phyloP scores from a whole-genome alignment of 30 jellyfish, hydroid and myxozoan genomes.

The Cassiopea xamachana region DNA sequence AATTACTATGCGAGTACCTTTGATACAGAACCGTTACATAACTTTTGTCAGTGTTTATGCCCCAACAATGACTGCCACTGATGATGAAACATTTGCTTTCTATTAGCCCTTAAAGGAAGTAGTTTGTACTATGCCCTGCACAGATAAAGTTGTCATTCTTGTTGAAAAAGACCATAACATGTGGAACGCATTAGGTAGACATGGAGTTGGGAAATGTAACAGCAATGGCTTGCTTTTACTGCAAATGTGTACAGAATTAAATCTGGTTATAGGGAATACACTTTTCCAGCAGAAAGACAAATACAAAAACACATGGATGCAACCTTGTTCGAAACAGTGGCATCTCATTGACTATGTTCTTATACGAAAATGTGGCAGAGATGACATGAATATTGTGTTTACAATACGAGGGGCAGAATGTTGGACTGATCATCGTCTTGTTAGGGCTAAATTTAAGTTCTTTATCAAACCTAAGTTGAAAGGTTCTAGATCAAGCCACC shows the following conservation, averaged over 20 bases:
- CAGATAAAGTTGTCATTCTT: conserved; percentile 46
- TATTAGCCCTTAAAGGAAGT: not conserved
- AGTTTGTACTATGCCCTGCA: conserved; percentile 3
- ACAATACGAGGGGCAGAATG: conserved; percentile 46
- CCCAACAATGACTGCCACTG: conserved; percentile 51
- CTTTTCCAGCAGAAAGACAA: conserved; percentile 9
- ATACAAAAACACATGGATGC: conserved; percentile 67
- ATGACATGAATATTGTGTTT: not conserved
- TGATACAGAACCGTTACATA: conserved; percentile 5
- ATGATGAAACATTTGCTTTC: conserved; percentile 29
- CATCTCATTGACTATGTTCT: conserved; percentile 61
- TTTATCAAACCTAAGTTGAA: conserved; percentile 9
- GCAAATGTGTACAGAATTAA: conserved; percentile 32
- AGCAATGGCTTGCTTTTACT: conserved; percentile 60
- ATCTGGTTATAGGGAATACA: conserved; percentile 62
- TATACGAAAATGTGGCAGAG: not conserved
- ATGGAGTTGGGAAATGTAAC: conserved; percentile 62
- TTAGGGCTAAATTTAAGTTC: conserved; percentile 3
- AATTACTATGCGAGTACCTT: conserved; percentile 46
- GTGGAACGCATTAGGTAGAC: conserved; percentile 46
- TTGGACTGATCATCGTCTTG: conserved; percentile 51
- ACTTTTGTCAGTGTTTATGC: conserved; percentile 51
- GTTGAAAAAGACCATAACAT: conserved; percentile 36
- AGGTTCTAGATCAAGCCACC: conserved; percentile 1
- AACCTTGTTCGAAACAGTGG: conserved; percentile 64